Conservation (phyloP, 2,797 vertebrate species). For the Gambelia wislizenii region DNA sequence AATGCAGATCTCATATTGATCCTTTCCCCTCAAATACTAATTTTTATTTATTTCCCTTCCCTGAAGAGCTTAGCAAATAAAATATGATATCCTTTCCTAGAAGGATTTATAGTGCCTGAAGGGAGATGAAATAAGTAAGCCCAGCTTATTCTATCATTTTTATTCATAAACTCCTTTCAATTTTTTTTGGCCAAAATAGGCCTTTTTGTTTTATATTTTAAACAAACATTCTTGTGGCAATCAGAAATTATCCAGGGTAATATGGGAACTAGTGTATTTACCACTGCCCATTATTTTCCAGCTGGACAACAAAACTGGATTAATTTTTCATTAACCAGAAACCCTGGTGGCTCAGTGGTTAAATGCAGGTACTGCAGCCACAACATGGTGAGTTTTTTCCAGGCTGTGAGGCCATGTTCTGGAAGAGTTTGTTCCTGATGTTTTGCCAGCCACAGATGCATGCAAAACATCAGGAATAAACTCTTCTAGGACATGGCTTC, state of each 20-base stretch:
- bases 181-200: slow-evolving; percentile 52
- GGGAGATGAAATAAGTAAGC: slow-evolving; percentile 61
- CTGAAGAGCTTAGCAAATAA: slow-evolving; percentile 55
- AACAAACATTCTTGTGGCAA: slow-evolving; percentile 14
- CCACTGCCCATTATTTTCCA: neutral
- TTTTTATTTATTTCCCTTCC: slow-evolving; percentile 70
- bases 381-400: too few relatives aligned
- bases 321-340: too few relatives aligned
- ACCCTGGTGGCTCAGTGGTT: too few relatives aligned
- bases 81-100: slow-evolving; percentile 52
- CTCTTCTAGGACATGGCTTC: too few relatives aligned
- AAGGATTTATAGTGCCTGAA: slow-evolving; percentile 61
- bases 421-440: too few relatives aligned
- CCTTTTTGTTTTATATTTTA: slow-evolving; percentile 5
- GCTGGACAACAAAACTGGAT: neutral
- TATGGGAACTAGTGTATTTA: slow-evolving; percentile 8
- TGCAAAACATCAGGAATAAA: too few relatives aligned
- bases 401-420: too few relatives aligned
- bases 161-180: slow-evolving; percentile 63
- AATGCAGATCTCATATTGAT: slow-evolving; percentile 59
- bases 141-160: slow-evolving; percentile 46
- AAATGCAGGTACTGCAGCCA: too few relatives aligned
- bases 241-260: slow-evolving; percentile 5
- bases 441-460: too few relatives aligned
- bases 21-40: slow-evolving; percentile 54